These are phyloP conservation scores for Numenius phaeopus DNA, from an alignment of 2,797 vertebrate species.

Conservation along the genomic window DNA sequence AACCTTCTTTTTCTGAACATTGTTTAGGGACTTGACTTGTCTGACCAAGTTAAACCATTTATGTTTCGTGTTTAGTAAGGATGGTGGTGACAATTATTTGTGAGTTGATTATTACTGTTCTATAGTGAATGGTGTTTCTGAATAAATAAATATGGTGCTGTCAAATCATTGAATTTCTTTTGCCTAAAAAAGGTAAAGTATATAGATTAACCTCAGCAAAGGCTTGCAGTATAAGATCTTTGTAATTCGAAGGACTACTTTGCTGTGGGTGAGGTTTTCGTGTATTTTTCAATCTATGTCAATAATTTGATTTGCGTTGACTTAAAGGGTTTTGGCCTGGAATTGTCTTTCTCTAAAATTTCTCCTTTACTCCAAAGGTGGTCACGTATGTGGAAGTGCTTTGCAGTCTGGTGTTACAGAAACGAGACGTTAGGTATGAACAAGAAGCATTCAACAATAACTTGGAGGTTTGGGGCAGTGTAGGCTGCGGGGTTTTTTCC, in stretches of 20 bases:
- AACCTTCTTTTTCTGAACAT: not conserved
- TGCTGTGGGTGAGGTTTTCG: not conserved
- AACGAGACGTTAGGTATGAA: not conserved
- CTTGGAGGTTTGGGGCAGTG: not conserved
- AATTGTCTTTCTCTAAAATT: not conserved
- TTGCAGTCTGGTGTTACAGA: not conserved
- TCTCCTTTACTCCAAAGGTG: not conserved
- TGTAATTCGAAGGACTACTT: not conserved
- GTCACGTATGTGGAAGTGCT: not conserved
- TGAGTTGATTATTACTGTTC: fast-evolving
- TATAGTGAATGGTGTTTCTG: fast-evolving
- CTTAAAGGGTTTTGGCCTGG: not conserved
- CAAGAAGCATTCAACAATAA: not conserved
- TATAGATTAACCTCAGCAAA: not conserved
- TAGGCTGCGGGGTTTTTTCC: fast-evolving
- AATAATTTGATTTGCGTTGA: not conserved
- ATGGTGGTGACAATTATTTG: fast-evolving
- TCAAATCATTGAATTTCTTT: not conserved
- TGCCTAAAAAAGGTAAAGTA: not conserved
- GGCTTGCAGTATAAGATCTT: not conserved
- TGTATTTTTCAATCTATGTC: not conserved
- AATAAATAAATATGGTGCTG: not conserved
- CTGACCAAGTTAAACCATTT: not conserved
- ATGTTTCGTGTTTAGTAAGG: not conserved
- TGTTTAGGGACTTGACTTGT: not conserved